Evolutionary conservation across 1,140 invertebrate species (phyloP), one percentile per base, ranked within the genome.

Genomic region (Sminthurinus signatus): DNA sequence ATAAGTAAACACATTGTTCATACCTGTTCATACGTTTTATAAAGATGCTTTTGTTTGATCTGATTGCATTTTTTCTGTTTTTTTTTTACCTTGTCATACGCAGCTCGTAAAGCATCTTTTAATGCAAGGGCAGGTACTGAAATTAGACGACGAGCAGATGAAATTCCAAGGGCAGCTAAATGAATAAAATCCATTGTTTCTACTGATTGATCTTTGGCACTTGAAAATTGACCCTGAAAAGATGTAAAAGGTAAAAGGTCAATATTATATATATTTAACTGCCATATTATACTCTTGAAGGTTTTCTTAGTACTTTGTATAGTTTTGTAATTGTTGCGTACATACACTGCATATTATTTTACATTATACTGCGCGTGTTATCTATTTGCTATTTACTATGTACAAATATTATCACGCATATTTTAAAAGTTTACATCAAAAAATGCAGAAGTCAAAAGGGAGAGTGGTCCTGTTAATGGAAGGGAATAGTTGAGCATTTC

Each of bases 31-130:
- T n/a, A n/a, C n/a, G n/a, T n/a, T n/a, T n/a, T n/a, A n/a, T n/a
- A n/a, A n/a, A n/a, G n/a, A n/a, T n/a, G n/a, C n/a, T n/a, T n/a
- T n/a, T n/a, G n/a, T n/a, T n/a, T n/a, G n/a, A n/a, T n/a, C n/a
- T n/a, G n/a, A n/a, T n/a, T n/a, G n/a, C n/a, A n/a, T n/a, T n/a
- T n/a, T n/a, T n/a, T n/a, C n/a, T n/a, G n/a, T n/a, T n/a, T n/a
- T n/a, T n/a, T n/a, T n/a, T n/a, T n/a, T n/a, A n/a, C n/a, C 0
- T 87, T 86, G 63, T 91, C 89, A 68, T 91, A 91, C 0, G 88
- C 88, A 17, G 88, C 88, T 4, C 88, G 74, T 56, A 91, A 88
- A 8, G 62, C 32, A 0, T 78, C 80, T 71, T 84, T 83, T 77
- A 86, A 89, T 0, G 90, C 85, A 0, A 86, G 87, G 0, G 88